phyloP scores from a whole-genome alignment of 2,888 invertebrate genomes.

The Drosophila atripex region DNA sequence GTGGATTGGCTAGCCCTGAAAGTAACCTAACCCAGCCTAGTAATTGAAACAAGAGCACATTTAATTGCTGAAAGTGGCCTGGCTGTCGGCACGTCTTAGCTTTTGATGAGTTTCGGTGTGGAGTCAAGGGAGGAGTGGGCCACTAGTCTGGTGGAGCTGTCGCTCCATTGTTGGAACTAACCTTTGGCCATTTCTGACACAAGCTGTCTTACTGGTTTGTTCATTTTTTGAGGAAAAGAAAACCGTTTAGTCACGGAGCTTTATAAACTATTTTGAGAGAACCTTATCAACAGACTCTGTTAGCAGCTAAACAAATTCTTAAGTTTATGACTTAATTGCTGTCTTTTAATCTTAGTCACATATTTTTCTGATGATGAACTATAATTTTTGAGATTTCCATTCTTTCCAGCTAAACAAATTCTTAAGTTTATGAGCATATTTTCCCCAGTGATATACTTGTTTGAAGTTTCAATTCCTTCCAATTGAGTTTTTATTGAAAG shows the following conservation, averaged over 20 bases:
- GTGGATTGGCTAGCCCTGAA: not conserved
- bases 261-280: not conserved
- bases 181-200: constrained; percentile 17
- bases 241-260: not conserved
- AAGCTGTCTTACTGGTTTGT: not conserved
- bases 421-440: too few species aligned
- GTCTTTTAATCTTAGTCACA: not conserved
- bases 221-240: not conserved
- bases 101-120: constrained; percentile 19
- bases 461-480: not conserved
- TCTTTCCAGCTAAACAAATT: too few species aligned
- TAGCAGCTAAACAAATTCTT: not conserved
- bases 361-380: not conserved
- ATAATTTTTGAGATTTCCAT: not conserved
- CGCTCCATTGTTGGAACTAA: constrained; percentile 5
- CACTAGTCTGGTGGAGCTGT: constrained; percentile 10
- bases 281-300: constrained; percentile 9
- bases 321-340: not conserved
- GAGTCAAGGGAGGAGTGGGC: constrained; percentile 17
- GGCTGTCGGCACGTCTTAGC: constrained; percentile 23
- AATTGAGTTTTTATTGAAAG: not conserved
- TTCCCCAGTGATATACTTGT: too few species aligned
- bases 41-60: constrained; percentile 49
- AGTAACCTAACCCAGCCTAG: constrained; percentile 9
- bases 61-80: constrained; percentile 57